Percentiles rank a stretch among this genome's conserved stretches.
These are phyloP conservation scores for Nettapus auritus DNA, from an alignment of 2,113 vertebrate species.

Conservation along the genomic window DNA sequence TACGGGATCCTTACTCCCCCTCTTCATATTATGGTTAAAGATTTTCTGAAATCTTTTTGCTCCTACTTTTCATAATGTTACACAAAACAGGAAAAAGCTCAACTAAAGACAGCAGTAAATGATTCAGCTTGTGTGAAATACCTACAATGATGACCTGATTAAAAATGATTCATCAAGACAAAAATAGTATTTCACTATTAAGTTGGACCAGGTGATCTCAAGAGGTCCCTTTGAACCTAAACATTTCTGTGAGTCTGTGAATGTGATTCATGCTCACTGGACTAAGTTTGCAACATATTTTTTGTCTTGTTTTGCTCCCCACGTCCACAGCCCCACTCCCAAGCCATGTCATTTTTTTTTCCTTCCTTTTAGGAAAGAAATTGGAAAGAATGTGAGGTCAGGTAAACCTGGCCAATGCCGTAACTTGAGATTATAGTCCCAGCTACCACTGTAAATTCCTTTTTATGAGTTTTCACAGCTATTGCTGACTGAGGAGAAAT, in stretches of 20 bases:
- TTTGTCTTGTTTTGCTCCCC: neutral
- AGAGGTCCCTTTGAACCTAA: neutral
- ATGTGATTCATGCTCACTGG: neutral
- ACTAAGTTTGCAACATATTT: neutral
- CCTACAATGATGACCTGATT: neutral
- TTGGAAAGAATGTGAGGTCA: neutral
- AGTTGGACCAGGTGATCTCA: neutral
- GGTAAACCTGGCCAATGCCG: neutral
- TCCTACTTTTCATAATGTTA: neutral
- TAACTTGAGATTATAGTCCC: neutral
- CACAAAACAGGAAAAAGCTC: neutral
- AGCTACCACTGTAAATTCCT: neutral
- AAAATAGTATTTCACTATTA: neutral
- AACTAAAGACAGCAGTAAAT: neutral
- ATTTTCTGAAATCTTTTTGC: neutral
- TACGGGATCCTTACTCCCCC: neutral
- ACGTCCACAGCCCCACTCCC: fast-evolving
- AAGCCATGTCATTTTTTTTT: neutral
- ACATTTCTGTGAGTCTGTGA: neutral
- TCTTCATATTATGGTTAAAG: neutral
- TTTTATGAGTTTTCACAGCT: neutral
- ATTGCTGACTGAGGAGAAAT: neutral
- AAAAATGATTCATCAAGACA: neutral
- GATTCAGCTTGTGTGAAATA: neutral
- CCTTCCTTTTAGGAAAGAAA: neutral